These are phyloP conservation scores for Leptocoma aspasia DNA, from an alignment of 2,113 vertebrate genomes.

Conservation along the genomic window DNA sequence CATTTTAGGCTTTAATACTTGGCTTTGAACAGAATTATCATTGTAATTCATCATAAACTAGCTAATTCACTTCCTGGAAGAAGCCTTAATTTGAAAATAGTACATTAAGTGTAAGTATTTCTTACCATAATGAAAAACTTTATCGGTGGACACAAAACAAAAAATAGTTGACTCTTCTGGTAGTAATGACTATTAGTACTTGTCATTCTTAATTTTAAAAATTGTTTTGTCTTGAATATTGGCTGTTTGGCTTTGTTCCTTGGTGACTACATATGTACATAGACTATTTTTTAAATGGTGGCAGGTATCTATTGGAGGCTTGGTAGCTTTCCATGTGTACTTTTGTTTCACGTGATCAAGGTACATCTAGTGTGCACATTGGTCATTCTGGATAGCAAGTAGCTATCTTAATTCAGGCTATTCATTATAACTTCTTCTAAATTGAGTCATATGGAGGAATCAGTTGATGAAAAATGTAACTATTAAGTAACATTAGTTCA, in stretches of 20 bases:
- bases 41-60: neutral
- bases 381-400: neutral
- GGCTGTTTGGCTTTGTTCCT: neutral
- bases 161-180: neutral
- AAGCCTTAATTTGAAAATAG: neutral
- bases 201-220: neutral
- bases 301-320: neutral
- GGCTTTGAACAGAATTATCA: neutral
- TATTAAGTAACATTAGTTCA: neutral
- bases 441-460: neutral
- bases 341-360: neutral
- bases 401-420: neutral
- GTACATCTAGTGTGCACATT: neutral
- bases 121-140: neutral
- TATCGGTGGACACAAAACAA: neutral
- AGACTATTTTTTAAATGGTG: neutral
- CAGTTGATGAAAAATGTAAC: neutral
- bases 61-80: neutral
- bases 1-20: neutral
- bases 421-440: neutral
- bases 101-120: neutral
- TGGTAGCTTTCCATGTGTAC: neutral
- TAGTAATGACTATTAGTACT: neutral
- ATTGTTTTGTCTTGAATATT: neutral
- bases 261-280: neutral